phyloP scores from a whole-genome alignment of 2,113 vertebrate species.

The Stomatorhinus ivindoensis region DNA sequence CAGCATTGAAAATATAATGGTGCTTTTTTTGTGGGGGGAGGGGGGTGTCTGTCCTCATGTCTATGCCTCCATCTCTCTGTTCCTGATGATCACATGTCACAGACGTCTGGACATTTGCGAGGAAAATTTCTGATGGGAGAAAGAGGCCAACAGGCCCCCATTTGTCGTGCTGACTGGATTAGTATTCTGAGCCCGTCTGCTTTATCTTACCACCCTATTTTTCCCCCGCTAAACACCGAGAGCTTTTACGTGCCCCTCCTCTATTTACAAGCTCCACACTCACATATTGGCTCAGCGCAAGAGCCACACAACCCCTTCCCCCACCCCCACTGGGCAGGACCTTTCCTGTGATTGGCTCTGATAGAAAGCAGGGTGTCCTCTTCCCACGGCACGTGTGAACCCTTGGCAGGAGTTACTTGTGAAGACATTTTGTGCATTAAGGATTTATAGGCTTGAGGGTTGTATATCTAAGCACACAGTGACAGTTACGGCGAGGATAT shows the following conservation, averaged over 20 bases:
- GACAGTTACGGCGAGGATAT: background rate
- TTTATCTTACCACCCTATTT: slow-evolving; percentile 9
- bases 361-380: background rate
- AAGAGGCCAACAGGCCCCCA: background rate
- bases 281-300: background rate
- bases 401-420: background rate
- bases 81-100: background rate
- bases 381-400: background rate
- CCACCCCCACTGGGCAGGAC: background rate
- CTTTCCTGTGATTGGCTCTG: background rate
- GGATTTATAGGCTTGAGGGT: background rate
- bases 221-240: slow-evolving; percentile 16
- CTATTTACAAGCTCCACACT: slow-evolving; percentile 3
- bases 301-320: background rate
- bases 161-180: slow-evolving; percentile 21
- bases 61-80: background rate
- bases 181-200: slow-evolving; percentile 20
- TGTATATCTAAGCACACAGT: background rate
- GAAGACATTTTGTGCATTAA: background rate
- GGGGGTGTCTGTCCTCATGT: background rate
- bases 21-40: background rate
- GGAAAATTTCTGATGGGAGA: background rate
- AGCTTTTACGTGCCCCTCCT: slow-evolving; percentile 19
- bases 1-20: background rate
- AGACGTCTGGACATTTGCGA: background rate